A percentile compares a stretch with the other conserved stretches of the same genome.
Evolutionary conservation across 2,797 vertebrate genomes (phyloP).

Genomic region (Darevskia nairensis): DNA sequence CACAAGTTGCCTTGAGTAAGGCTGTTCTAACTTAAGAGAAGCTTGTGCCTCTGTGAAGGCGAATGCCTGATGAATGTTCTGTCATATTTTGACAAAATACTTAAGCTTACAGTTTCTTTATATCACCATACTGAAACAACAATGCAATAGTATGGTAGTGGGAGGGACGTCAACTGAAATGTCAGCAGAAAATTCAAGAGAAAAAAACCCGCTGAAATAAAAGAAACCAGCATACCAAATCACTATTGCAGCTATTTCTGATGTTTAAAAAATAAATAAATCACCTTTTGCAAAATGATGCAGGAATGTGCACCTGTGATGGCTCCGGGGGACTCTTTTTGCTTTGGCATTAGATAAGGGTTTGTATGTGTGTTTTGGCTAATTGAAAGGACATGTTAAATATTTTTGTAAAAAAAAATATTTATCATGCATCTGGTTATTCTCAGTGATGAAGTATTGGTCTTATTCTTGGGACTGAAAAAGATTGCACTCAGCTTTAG

Average conservation of each 20-base stretch:
- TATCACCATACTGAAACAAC: background rate
- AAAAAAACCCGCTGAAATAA: constrained; percentile 1
- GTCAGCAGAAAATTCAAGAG: background rate
- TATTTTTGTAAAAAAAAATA: constrained; percentile 56
- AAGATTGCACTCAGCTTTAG: constrained; percentile 48
- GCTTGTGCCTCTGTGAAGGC: background rate
- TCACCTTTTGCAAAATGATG: constrained; percentile 38
- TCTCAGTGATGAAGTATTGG: constrained; percentile 56
- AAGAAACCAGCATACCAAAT: constrained; percentile 3
- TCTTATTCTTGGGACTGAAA: constrained; percentile 44
- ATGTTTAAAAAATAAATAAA: constrained; percentile 19
- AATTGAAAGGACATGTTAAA: constrained; percentile 43
- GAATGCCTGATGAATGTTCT: background rate
- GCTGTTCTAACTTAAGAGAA: background rate
- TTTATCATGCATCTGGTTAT: constrained; percentile 42
- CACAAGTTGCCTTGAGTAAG: background rate
- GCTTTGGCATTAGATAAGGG: constrained; percentile 25
- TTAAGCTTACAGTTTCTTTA: background rate
- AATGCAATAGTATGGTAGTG: background rate
- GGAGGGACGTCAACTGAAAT: background rate
- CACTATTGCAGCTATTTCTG: constrained; percentile 7
- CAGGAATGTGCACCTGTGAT: constrained; percentile 21
- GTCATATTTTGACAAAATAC: background rate
- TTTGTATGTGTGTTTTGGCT: constrained; percentile 26
- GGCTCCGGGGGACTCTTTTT: constrained; percentile 40